Evolutionary conservation across 2,113 vertebrate species (phyloP).

Genomic region (Neofelis nebulosa): DNA sequence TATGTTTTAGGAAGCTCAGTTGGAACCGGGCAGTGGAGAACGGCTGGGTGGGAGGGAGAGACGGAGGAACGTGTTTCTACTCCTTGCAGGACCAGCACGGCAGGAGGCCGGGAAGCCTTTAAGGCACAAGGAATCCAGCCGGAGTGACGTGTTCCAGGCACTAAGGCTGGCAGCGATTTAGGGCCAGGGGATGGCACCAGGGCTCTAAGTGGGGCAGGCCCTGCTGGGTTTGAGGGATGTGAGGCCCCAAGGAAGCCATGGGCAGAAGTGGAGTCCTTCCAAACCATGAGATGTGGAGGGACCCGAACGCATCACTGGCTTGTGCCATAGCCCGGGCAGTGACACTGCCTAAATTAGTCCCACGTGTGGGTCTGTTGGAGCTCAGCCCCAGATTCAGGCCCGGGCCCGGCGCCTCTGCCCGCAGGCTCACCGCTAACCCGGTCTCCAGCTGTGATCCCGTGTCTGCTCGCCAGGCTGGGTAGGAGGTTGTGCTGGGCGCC

Average conservation of each 20-base stretch:
- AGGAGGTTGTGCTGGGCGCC: neutral
- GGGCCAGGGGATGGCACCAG: neutral
- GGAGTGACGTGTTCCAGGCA: neutral
- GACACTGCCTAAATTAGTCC: neutral
- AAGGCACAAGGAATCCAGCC: neutral
- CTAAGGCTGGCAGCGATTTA: neutral
- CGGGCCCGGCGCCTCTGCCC: neutral
- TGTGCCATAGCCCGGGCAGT: neutral
- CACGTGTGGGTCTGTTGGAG: neutral
- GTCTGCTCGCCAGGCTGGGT: neutral
- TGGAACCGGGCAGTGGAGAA: neutral
- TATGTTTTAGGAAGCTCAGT: neutral
- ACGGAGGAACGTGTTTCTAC: neutral
- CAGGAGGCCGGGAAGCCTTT: no score
- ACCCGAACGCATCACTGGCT: neutral
- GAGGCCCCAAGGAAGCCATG: neutral
- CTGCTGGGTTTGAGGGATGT: neutral
- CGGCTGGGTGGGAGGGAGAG: neutral
- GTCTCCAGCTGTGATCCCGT: neutral
- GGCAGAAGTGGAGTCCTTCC: neutral
- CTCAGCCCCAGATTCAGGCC: neutral
- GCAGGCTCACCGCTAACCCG: neutral
- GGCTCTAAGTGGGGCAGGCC: neutral
- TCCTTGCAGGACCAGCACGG: accelerated
- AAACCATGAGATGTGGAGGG: neutral